Evolutionary conservation across 1,140 invertebrate genomes (phyloP), one percentile per base, ranked within the genome.

Genomic region (Ceratina japonica): DNA sequence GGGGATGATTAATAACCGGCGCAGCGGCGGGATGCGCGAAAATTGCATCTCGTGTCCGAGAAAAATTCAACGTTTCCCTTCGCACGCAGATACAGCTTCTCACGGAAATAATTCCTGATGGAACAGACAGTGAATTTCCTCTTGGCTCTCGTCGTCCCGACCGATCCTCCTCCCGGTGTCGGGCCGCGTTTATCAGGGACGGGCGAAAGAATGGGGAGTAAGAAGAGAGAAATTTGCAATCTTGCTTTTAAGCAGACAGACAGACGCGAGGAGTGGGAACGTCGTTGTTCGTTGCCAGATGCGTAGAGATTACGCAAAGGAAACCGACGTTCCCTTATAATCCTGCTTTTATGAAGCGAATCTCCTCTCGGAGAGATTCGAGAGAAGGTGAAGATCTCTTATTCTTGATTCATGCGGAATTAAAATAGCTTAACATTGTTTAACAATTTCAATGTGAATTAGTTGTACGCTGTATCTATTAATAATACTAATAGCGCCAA

Each of bases 231-330:
- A 18, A 27, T 24, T 63, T 51, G 18, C 59, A 51, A 73, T 62
- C 58, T 62, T 22, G 49, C 18, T 51, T 52, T n/a, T 56, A 56
- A n/a, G 37, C 37, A 31, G 61, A 16, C 15, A 16, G 59, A 73
- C 31, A 49, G 24, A 2, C 0, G 5, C 59, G 18, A 51, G 54
- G 54, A 58, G 27, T 12, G n/a, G 22, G 44, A 49, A 73, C 22
- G 18, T 24, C 44, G 13, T 59, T 8, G n/a, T 24, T 61, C 70
- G 15, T 20, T 8, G 51, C 13, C 24, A 3, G 16, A 63, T 18
- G 61, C 16, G 37, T n/a, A 15, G 56, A 62, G 56, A 73, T 73
- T 73, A 71, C 56, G 31, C 18, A 37, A 63, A 31, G 24, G 49
- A 31, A 62, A 51, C 15, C 24, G 20, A 27, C 8, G n/a, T 44